Percentiles rank a stretch among this genome's conserved stretches.
Evolutionary conservation across 2,113 vertebrate species (phyloP).

Genomic region (Pelobates fuscus): DNA sequence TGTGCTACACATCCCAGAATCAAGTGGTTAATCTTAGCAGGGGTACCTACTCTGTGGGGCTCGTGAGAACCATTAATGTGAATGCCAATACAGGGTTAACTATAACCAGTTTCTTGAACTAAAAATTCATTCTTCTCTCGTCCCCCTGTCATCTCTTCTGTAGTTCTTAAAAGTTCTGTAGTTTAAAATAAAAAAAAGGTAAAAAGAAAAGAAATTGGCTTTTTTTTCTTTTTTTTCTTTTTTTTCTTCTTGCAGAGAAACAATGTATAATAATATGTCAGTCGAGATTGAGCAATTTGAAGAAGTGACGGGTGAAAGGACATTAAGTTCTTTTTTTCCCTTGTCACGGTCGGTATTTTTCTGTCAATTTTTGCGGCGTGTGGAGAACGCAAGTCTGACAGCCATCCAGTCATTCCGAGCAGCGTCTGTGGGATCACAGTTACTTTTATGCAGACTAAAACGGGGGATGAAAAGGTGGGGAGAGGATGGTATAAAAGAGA

Average conservation of each 20-base stretch:
- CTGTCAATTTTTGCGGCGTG: conserved; percentile 89
- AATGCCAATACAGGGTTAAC: no score
- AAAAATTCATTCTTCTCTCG: background rate
- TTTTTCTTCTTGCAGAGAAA: conserved; percentile 79
- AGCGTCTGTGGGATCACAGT: conserved; percentile 84
- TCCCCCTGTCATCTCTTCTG: conserved; percentile 21
- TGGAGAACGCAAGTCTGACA: conserved; percentile 85
- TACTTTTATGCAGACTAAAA: conserved; percentile 85
- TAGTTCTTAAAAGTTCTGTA: conserved; percentile 83
- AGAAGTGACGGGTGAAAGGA: conserved; percentile 92
- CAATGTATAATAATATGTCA: conserved; percentile 99
- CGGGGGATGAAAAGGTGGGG: conserved; percentile 79
- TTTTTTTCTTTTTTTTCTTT: background rate
- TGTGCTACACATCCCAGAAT: no score
- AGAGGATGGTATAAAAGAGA: conserved; percentile 64
- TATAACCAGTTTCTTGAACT: conserved; percentile 27
- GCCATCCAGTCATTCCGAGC: conserved; percentile 88
- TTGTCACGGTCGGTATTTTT: conserved; percentile 87
- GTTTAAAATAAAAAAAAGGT: conserved; percentile 49
- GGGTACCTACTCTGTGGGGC: no score
- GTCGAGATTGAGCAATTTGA: conserved; percentile 95
- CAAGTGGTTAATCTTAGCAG: no score
- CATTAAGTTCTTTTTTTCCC: conserved; percentile 91
- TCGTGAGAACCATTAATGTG: no score
- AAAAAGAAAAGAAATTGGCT: conserved; percentile 83